phyloP scores from a whole-genome alignment of 2,113 vertebrate species.

The Syngnathus scovelli region DNA sequence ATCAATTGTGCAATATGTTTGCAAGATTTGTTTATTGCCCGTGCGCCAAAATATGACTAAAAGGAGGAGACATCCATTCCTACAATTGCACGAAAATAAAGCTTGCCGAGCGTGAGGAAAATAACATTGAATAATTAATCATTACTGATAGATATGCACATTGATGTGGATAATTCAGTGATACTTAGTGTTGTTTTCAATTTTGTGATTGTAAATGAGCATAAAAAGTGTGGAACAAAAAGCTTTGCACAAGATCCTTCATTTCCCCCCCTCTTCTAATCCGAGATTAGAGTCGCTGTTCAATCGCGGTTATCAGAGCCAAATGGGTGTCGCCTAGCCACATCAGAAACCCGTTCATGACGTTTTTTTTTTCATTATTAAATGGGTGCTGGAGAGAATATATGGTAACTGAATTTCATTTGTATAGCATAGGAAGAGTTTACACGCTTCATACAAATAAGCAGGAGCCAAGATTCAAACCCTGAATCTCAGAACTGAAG shows the following conservation, averaged over 20 bases:
- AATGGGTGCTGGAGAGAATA: background rate
- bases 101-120: constrained; percentile 48
- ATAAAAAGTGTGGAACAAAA: constrained; percentile 7
- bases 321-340: background rate
- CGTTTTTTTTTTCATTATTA: no score
- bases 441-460: no score
- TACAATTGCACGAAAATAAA: constrained; percentile 41
- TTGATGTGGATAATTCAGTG: constrained; percentile 54
- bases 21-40: constrained; percentile 25
- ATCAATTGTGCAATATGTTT: constrained; percentile 19
- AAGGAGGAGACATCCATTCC: constrained; percentile 41
- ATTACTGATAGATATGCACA: constrained; percentile 43
- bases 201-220: constrained; percentile 33
- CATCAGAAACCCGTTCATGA: background rate
- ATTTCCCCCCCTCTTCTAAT: background rate
- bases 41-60: constrained; percentile 40
- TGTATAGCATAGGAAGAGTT: no score
- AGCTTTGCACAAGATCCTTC: background rate
- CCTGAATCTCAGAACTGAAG: no score
- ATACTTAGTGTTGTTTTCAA: constrained; percentile 35
- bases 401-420: no score
- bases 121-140: constrained; percentile 61
- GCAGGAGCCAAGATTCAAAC: no score
- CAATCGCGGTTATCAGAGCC: background rate
- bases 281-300: background rate